Evolutionary conservation across 2,797 vertebrate genomes (phyloP).

Genomic region (Mus spretus): DNA sequence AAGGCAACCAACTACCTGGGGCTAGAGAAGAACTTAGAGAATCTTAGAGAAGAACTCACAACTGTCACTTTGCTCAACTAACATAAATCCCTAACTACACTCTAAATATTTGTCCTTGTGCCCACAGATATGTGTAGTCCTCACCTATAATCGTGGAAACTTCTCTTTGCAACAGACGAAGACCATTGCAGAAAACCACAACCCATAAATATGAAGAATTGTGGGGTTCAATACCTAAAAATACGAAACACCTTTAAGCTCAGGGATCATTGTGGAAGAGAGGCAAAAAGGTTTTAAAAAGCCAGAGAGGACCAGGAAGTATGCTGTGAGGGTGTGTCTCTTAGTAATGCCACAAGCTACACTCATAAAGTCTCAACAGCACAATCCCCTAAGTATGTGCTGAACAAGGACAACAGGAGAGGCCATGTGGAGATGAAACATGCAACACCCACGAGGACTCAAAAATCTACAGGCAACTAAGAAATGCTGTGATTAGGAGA

Average conservation of each 20-base stretch:
- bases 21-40: too few relatives aligned
- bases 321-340: too few relatives aligned
- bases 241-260: not conserved
- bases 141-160: not conserved
- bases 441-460: not conserved
- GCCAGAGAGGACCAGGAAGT: not conserved
- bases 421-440: not conserved
- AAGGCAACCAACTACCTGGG: not conserved
- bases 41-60: not conserved
- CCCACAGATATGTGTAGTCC: not conserved
- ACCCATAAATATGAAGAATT: not conserved
- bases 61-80: not conserved
- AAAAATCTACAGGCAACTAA: not conserved
- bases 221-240: not conserved
- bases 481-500: not conserved
- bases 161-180: not conserved
- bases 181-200: not conserved
- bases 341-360: not conserved
- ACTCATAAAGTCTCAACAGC: not conserved
- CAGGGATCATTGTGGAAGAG: not conserved
- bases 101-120: not conserved
- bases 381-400: not conserved
- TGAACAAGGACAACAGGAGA: not conserved
- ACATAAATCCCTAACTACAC: not conserved
- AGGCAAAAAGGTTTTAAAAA: not conserved